Conservation (phyloP, 2,888 invertebrate genomes). For the Hydraecia micacea region DNA sequence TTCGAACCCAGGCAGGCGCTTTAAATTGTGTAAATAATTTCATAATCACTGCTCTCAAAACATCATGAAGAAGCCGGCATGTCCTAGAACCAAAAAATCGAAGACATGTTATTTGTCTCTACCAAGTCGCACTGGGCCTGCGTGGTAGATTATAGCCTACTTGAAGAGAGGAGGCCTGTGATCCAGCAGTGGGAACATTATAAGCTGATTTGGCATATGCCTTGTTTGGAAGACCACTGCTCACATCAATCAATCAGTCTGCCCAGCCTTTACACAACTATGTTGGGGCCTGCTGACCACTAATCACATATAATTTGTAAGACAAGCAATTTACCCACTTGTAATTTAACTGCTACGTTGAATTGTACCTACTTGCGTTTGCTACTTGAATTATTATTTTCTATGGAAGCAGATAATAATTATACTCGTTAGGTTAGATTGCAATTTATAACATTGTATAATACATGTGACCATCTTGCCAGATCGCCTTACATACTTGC, state of each 20-base stretch:
- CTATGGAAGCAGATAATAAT: not conserved
- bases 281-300: not conserved
- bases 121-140: no score
- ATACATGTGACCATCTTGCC: not conserved
- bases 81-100: no score
- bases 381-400: not conserved
- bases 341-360: not conserved
- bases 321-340: not conserved
- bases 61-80: no score
- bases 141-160: no score
- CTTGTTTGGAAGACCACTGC: not conserved
- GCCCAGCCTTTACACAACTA: not conserved
- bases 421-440: not conserved
- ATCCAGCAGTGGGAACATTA: not conserved
- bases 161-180: not conserved
- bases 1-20: no score
- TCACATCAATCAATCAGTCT: not conserved
- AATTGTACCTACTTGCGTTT: not conserved
- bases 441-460: slow-evolving; percentile 5
- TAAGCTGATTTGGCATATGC: not conserved
- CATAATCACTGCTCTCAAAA: no score
- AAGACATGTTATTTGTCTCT: no score
- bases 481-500: not conserved
- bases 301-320: not conserved
- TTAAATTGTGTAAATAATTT: no score